Evolutionary conservation across 2,888 invertebrate genomes (phyloP).

Genomic region (Sycophila texana): DNA sequence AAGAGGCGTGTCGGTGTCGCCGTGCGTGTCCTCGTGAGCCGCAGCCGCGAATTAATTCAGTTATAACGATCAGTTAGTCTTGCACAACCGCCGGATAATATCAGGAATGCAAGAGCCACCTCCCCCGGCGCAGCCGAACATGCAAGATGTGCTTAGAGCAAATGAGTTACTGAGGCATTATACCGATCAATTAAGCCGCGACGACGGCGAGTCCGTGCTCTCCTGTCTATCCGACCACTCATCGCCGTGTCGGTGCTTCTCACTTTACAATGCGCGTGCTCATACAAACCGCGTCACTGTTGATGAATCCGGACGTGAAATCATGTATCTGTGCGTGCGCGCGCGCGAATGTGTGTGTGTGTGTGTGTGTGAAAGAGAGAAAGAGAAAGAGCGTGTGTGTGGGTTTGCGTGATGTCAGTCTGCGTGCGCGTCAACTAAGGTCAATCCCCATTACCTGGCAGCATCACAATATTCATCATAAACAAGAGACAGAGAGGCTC

Average conservation of each 20-base stretch:
- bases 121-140: constrained; percentile 1
- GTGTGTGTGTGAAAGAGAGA: background rate
- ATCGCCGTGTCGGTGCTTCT: no score
- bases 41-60: constrained; percentile 14
- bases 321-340: no score
- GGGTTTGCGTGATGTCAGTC: background rate
- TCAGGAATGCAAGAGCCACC: constrained; percentile 13
- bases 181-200: constrained; percentile 61
- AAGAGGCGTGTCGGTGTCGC: background rate
- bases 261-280: background rate
- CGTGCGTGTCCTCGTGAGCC: background rate
- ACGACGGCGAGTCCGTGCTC: background rate
- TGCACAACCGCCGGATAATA: constrained; percentile 32
- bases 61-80: constrained; percentile 34
- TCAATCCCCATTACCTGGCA: constrained; percentile 38
- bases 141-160: constrained; percentile 58
- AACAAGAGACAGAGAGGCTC: constrained; percentile 38
- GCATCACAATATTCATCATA: constrained; percentile 39
- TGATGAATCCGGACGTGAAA: background rate
- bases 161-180: constrained; percentile 55
- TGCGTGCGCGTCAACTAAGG: constrained; percentile 22
- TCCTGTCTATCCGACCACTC: background rate
- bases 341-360: background rate
- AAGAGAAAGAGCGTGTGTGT: background rate
- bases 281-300: background rate